Base-by-base conservation (phyloP, 2,113 vertebrate genomes). In the Tetrao urogallus region DNA sequence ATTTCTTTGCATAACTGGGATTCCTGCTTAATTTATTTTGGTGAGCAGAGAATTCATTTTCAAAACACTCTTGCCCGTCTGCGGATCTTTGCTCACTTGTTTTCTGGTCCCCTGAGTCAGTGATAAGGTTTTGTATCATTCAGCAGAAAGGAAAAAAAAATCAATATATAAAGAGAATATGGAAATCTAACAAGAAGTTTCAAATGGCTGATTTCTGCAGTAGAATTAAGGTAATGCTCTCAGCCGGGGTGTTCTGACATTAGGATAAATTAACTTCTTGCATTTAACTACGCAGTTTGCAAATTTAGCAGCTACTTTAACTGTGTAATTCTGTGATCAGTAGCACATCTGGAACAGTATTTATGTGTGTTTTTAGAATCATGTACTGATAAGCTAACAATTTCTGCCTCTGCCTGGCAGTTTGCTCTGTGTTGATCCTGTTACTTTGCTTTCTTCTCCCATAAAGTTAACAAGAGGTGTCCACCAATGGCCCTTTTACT, bases 201-300 rank as follows among this genome's bases (percentile, higher is more conserved):
- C 58, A 89, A 80, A 82, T 82, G 58, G 84, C 36, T 88, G 64
- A 40, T 65, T 93, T 75, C 48, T 54, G 30, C 48, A 5, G 52
- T 14, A 19, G 66, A 75, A 32, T 64, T 58, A 50, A 86, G 61
- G 27, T 64, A 79, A 87, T 67, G 66, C 74, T 91, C 66, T 87
- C 74, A 21, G 69, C 65, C 65, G 70, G 70, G 38, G 57, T 61
- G 40, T 76, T 81, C 74, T 82, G 57, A 57, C 63, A 28, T 92
- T 8, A 6, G 48, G 8, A 36, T 87, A 72, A 90, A 84, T 84
- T 25, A 75, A 6, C 47, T 86, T 16, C 52, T 47, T 81, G 24
- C 61, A 22, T 57, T 28, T 84, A 32, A 70, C 56, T 60, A 5
- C 34, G 52, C 47, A 64, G 14, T 60, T 81, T 72, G 65, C 57